Percentiles rank a stretch among this genome's conserved stretches.
phyloP scores from a whole-genome alignment of 2,113 vertebrate species.

The Indicator indicator region DNA sequence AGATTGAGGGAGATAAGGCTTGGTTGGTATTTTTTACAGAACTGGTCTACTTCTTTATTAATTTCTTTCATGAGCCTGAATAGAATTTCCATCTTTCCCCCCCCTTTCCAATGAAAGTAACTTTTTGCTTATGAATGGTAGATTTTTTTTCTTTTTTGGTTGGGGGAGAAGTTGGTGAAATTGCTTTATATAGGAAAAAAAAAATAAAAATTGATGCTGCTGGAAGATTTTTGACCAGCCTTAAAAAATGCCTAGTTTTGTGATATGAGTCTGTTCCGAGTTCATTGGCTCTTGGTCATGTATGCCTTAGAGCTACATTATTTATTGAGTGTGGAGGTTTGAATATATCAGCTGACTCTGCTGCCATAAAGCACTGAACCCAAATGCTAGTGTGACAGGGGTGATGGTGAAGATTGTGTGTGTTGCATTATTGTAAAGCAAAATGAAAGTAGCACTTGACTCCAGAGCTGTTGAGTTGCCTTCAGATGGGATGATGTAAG shows the following conservation, averaged over 20 bases:
- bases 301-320: not conserved
- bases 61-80: not conserved
- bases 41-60: not conserved
- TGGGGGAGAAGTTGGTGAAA: not conserved
- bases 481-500: not conserved
- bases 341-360: not conserved
- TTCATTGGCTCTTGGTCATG: fast-evolving
- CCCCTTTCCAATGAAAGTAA: not conserved
- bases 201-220: not conserved
- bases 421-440: not conserved
- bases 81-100: not conserved
- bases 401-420: not conserved
- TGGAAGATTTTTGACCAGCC: not conserved
- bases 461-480: not conserved
- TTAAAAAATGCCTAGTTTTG: not conserved
- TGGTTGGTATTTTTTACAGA: not conserved
- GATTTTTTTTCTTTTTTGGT: not conserved
- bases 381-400: not conserved
- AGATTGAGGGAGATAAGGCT: not conserved
- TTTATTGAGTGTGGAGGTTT: not conserved
- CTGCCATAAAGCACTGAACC: not conserved
- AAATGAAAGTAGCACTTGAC: not conserved
- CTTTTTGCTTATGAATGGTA: not conserved
- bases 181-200: not conserved
- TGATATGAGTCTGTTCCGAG: not conserved